phyloP scores from a whole-genome alignment of 2,797 vertebrate species.

The Scyliorhinus canicula region DNA sequence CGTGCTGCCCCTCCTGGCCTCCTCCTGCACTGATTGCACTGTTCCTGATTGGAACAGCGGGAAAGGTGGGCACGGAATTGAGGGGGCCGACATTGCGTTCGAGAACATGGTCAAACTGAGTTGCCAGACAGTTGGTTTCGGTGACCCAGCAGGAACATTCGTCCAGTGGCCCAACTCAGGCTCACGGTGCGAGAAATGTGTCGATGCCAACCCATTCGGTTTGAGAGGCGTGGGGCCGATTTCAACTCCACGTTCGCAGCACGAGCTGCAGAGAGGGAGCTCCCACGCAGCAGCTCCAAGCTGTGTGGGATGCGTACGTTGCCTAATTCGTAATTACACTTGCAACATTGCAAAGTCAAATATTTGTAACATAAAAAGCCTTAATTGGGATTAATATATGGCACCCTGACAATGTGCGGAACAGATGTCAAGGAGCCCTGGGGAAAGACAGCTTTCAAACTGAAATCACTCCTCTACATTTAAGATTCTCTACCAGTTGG shows the following conservation, averaged over 20 bases:
- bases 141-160: neutral
- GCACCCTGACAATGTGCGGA: constrained; percentile 56
- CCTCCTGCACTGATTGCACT: too few relatives aligned
- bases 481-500: constrained; percentile 45
- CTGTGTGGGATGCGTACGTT: constrained; percentile 41
- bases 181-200: neutral
- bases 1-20: too few relatives aligned
- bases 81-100: too few relatives aligned
- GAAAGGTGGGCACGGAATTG: too few relatives aligned
- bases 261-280: neutral
- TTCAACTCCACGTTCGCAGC: too few relatives aligned
- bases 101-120: neutral
- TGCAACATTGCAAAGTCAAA: constrained; percentile 54
- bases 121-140: neutral
- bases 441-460: constrained; percentile 57
- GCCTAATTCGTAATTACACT: constrained; percentile 49
- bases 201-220: neutral
- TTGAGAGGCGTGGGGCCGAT: neutral
- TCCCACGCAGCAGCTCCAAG: neutral
- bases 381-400: constrained; percentile 60
- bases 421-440: constrained; percentile 63
- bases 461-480: constrained; percentile 53
- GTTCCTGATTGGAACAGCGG: too few relatives aligned
- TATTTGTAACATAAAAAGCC: constrained; percentile 56
- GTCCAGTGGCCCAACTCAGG: neutral